A percentile compares a stretch with the other conserved stretches of the same genome.
Conservation (phyloP, 2,888 invertebrate genomes). For the Calameuta filiformis region DNA sequence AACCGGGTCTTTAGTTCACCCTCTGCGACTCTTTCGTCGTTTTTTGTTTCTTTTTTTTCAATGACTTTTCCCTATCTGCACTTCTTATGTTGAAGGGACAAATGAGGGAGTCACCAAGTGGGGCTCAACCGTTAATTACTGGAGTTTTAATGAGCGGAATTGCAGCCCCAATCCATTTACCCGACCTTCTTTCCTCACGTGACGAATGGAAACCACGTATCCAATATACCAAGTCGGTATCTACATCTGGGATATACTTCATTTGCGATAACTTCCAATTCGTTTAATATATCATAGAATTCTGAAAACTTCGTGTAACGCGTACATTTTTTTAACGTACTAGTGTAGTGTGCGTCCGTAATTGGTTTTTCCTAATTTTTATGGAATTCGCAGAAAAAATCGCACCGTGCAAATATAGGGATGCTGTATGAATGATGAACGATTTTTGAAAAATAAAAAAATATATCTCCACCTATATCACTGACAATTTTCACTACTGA, state of each 20-base stretch:
- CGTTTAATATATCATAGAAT: not conserved
- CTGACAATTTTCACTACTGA: not conserved
- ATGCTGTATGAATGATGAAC: not conserved
- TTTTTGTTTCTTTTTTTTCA: conserved; percentile 1
- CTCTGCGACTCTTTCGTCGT: not conserved
- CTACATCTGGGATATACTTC: not conserved
- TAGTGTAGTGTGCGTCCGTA: too few species aligned
- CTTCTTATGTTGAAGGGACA: conserved; percentile 9
- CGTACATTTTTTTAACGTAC: too few species aligned
- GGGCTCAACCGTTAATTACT: conserved; percentile 39
- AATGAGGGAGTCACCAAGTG: conserved; percentile 18
- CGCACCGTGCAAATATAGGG: not conserved
- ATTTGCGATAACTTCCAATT: not conserved
- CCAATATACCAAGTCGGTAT: conserved; percentile 12
- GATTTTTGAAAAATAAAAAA: not conserved
- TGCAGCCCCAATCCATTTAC: conserved; percentile 31
- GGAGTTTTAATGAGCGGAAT: conserved; percentile 48
- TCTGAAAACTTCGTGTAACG: not conserved
- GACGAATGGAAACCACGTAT: conserved; percentile 35
- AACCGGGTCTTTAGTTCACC: not conserved
- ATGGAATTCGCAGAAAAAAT: not conserved
- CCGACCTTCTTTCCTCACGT: conserved; percentile 28
- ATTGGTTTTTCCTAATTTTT: not conserved
- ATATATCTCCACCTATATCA: not conserved
- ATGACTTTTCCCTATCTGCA: conserved; percentile 2